Evolutionary conservation across 2,797 vertebrate species (phyloP).

Genomic region (Aphelocoma californica): DNA sequence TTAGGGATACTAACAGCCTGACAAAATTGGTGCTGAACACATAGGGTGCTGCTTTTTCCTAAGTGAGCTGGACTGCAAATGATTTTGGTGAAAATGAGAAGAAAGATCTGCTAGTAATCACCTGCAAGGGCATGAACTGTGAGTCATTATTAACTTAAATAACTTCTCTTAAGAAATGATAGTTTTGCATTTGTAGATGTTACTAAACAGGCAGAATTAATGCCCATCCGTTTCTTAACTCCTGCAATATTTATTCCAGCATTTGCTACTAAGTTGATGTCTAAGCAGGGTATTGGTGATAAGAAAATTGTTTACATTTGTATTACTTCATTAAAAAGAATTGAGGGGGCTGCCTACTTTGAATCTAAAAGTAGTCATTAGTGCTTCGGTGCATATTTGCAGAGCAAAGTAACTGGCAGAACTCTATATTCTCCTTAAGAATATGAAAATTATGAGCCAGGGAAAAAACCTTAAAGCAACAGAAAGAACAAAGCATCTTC

Average conservation of each 20-base stretch:
- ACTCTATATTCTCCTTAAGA: conserved; percentile 19
- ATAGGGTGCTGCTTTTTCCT: background rate
- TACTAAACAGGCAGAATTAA: conserved; percentile 4
- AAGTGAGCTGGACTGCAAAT: background rate
- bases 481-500: background rate
- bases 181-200: conserved; percentile 6
- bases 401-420: conserved; percentile 28
- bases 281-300: background rate
- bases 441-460: conserved; percentile 7
- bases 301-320: conserved; percentile 24
- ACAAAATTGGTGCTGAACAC: background rate
- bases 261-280: background rate
- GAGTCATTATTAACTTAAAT: background rate
- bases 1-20: background rate
- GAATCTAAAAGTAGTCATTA: background rate
- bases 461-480: background rate
- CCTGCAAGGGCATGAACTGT: background rate
- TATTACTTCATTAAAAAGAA: background rate
- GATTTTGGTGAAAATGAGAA: background rate
- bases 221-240: background rate
- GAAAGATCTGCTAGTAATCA: background rate
- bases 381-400: conserved; percentile 14
- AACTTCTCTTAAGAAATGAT: background rate
- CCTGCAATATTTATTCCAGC: conserved; percentile 32
- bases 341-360: conserved; percentile 2